Evolutionary conservation across 2,797 vertebrate genomes (phyloP).

Genomic region (Anomalospiza imberbis): DNA sequence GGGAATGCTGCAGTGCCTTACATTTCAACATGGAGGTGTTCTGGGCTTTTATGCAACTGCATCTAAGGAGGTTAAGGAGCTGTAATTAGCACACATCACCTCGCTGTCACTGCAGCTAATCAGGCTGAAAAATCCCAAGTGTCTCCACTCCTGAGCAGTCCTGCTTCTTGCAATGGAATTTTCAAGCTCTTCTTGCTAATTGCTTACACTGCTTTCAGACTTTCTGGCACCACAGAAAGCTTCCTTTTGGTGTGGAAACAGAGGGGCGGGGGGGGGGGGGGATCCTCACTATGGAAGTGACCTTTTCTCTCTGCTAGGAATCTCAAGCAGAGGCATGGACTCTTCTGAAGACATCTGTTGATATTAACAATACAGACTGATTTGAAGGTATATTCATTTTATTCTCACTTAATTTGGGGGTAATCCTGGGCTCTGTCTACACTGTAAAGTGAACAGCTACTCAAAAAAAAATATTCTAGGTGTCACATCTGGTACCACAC

Average conservation of each 20-base stretch:
- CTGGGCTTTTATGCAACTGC: constrained; percentile 43
- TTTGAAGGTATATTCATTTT: neutral
- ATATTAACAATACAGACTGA: neutral
- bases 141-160: constrained; percentile 26
- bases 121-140: constrained; percentile 51
- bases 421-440: neutral
- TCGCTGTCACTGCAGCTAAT: constrained; percentile 11
- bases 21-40: neutral
- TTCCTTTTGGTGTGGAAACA: constrained; percentile 19
- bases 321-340: neutral
- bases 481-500: neutral
- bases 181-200: constrained; percentile 39
- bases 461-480: neutral
- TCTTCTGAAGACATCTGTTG: neutral
- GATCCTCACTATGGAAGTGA: neutral
- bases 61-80: constrained; percentile 46
- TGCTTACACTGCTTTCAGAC: constrained; percentile 46
- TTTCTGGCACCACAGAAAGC: constrained; percentile 37
- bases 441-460: neutral
- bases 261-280: rapidly evolving
- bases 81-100: constrained; percentile 47
- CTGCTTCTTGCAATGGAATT: constrained; percentile 23
- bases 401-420: neutral
- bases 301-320: neutral
- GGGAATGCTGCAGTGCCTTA: neutral